phyloP scores from a whole-genome alignment of 2,797 vertebrate species.

The Hapalemur alaotrensis region DNA sequence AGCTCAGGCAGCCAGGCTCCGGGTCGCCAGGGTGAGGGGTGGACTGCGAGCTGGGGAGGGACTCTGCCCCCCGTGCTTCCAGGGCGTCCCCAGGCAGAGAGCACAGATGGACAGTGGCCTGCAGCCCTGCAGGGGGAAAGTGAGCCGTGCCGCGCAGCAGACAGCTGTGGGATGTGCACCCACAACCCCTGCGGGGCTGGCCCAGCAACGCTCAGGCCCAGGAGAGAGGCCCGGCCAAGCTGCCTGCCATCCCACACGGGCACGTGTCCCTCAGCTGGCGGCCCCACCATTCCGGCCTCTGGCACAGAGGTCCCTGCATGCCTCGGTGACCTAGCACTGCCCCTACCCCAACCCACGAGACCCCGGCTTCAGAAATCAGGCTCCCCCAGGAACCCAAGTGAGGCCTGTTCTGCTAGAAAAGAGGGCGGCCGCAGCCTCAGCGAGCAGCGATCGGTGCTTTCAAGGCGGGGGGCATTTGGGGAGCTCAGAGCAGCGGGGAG shows the following conservation, averaged over 20 bases:
- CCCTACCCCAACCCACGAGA: not conserved
- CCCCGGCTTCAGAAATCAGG: not conserved
- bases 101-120: not conserved
- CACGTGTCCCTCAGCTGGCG: accelerated
- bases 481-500: accelerated
- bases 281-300: not conserved
- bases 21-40: accelerated
- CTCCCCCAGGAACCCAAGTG: not conserved
- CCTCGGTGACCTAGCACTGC: not conserved
- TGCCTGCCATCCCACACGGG: not conserved
- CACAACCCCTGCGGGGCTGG: accelerated
- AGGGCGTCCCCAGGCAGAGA: not conserved
- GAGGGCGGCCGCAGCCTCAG: accelerated
- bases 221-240: not conserved
- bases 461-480: accelerated
- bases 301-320: not conserved
- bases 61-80: accelerated
- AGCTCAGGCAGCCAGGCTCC: not conserved
- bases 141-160: not conserved
- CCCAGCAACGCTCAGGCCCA: accelerated
- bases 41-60: not conserved
- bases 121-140: not conserved
- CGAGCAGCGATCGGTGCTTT: accelerated
- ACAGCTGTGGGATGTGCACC: accelerated
- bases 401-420: not conserved